phyloP scores from a whole-genome alignment of 64 coral and sea anemone species.

The Stichodactyla mertensii region DNA sequence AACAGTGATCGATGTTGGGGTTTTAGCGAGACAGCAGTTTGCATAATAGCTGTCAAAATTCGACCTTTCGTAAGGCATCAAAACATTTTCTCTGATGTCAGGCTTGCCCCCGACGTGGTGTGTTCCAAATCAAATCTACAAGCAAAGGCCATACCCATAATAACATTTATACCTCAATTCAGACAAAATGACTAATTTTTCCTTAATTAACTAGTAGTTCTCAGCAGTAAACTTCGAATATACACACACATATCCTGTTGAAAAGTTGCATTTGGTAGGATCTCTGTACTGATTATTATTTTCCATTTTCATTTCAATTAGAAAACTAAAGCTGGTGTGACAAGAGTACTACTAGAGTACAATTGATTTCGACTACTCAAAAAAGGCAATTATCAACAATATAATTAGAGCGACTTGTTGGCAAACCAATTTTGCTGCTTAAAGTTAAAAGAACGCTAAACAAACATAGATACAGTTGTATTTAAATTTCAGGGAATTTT shows the following conservation, averaged over 20 bases:
- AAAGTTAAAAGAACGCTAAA: background rate
- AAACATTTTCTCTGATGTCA: background rate
- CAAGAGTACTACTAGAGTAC: too few species aligned
- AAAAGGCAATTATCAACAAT: background rate
- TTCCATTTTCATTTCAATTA: too few species aligned
- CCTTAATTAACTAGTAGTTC: background rate
- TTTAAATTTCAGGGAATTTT: background rate
- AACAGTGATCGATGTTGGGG: background rate
- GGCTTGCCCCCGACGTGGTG: background rate
- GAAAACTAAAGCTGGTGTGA: too few species aligned
- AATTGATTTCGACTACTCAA: too few species aligned
- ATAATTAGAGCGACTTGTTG: background rate
- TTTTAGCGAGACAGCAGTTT: background rate
- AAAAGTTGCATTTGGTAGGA: background rate
- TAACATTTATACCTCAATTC: background rate
- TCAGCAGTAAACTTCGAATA: background rate
- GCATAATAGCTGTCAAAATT: background rate
- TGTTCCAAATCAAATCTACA: background rate
- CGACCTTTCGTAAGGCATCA: background rate
- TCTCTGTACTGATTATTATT: background rate
- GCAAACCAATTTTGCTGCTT: background rate
- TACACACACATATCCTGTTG: background rate
- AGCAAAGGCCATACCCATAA: background rate
- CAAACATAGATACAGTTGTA: background rate
- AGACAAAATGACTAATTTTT: background rate